Percentiles rank a stretch among this genome's conserved stretches.
phyloP scores from a whole-genome alignment of 30 jellyfish, hydroid and myxozoan genomes.

The Rhopilema esculentum region DNA sequence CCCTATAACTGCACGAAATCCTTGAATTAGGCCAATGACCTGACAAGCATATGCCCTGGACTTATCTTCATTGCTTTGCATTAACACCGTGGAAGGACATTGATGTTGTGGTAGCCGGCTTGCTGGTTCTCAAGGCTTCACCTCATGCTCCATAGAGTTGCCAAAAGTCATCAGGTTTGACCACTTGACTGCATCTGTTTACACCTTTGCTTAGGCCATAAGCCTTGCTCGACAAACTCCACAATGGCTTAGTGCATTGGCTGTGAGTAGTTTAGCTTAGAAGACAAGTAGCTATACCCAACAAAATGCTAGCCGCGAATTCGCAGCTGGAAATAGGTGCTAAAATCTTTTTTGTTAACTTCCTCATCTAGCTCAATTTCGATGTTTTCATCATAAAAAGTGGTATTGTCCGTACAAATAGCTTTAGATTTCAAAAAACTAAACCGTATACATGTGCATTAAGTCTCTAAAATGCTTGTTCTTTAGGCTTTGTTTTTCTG shows the following conservation, averaged over 20 bases:
- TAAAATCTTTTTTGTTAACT: not conserved
- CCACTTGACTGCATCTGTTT: slow-evolving; percentile 51
- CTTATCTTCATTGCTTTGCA: not conserved
- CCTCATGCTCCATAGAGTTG: slow-evolving; percentile 74
- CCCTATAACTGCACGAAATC: slow-evolving; percentile 38
- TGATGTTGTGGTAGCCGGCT: slow-evolving; percentile 54
- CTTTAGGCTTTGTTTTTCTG: too few relatives aligned
- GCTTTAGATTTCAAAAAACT: too few relatives aligned
- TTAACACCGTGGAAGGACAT: slow-evolving; percentile 24
- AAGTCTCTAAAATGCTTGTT: too few relatives aligned
- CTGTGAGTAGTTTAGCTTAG: not conserved
- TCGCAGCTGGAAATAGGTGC: not conserved
- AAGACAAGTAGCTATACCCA: too few relatives aligned
- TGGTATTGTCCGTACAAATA: too few relatives aligned
- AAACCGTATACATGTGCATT: too few relatives aligned
- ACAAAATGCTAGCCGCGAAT: not conserved
- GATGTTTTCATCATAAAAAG: not conserved
- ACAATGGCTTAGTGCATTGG: not conserved
- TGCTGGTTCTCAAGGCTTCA: slow-evolving; percentile 54
- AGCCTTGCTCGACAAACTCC: not conserved
- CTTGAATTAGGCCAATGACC: slow-evolving; percentile 25
- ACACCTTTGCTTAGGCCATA: slow-evolving; percentile 51
- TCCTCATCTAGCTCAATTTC: not conserved
- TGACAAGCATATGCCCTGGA: not conserved
- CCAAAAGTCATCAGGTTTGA: slow-evolving; percentile 61